phyloP scores from a whole-genome alignment of 2,113 vertebrate species.

The Trichomycterus rosablanca region DNA sequence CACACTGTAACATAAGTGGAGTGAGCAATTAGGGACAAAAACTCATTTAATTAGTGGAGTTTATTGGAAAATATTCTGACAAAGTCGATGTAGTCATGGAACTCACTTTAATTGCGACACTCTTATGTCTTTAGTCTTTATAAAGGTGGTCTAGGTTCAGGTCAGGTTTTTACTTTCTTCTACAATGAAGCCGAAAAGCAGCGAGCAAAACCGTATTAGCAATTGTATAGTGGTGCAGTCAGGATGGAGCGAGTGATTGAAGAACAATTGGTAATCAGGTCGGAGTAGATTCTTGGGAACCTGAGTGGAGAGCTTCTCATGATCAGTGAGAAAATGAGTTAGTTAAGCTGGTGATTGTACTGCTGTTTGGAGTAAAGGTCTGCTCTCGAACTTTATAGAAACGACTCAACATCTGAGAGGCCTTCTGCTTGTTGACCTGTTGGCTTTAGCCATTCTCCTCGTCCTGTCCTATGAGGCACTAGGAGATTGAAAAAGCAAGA shows the following conservation, averaged over 20 bases:
- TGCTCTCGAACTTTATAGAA: conserved; percentile 41
- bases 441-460: conserved; percentile 33
- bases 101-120: conserved; percentile 17
- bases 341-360: conserved; percentile 44
- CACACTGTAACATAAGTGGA: conserved; percentile 6
- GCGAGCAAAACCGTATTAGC: conserved; percentile 23
- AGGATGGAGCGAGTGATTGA: conserved; percentile 21
- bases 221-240: conserved; percentile 33
- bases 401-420: conserved; percentile 32
- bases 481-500: not conserved
- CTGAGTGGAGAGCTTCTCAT: conserved; percentile 31
- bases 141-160: conserved; percentile 32
- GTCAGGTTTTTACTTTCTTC: conserved; percentile 31
- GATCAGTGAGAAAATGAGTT: conserved; percentile 44
- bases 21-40: not conserved
- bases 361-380: conserved; percentile 32
- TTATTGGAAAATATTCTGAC: not conserved
- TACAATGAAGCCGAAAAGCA: conserved; percentile 16
- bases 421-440: conserved; percentile 40
- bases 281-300: conserved; percentile 28
- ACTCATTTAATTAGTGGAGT: not conserved
- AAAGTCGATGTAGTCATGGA: conserved; percentile 2
- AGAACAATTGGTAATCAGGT: conserved; percentile 38
- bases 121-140: conserved; percentile 12
- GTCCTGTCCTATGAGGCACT: conserved; percentile 17